A percentile compares a stretch with the other conserved stretches of the same genome.
Conservation (phyloP, 2,888 invertebrate species). For the Tenthredo mesomela region DNA sequence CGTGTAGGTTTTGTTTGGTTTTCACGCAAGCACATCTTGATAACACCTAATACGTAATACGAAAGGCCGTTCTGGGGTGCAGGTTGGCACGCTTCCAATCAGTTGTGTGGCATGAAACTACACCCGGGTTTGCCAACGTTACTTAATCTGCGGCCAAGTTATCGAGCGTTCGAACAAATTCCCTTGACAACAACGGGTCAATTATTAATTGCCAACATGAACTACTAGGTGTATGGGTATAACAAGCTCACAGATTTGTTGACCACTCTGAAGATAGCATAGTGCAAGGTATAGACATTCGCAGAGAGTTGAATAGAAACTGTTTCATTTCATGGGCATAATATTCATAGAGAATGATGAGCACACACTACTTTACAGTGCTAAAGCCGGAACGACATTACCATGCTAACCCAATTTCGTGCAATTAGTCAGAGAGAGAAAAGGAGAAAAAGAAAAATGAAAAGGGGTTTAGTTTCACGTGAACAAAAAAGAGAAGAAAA, state of each 20-base stretch:
- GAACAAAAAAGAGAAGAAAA: neutral
- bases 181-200: constrained; percentile 38
- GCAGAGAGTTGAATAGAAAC: neutral
- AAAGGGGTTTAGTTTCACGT: constrained; percentile 1
- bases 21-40: constrained; percentile 46
- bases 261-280: neutral
- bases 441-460: constrained; percentile 15
- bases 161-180: constrained; percentile 45
- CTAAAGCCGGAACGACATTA: constrained; percentile 23
- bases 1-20: constrained; percentile 22
- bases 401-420: constrained; percentile 44
- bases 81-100: constrained; percentile 50
- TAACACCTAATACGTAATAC: constrained; percentile 50
- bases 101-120: constrained; percentile 39
- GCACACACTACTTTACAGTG: constrained; percentile 34
- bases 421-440: constrained; percentile 32
- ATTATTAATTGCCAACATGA: constrained; percentile 20
- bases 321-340: constrained; percentile 14
- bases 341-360: constrained; percentile 24
- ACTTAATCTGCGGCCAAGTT: constrained; percentile 61
- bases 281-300: neutral
- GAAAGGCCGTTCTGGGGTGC: constrained; percentile 28
- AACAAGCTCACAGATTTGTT: neutral
- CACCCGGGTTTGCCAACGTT: constrained; percentile 65
- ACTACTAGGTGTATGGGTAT: neutral